These are phyloP conservation scores for Stictonetta naevosa DNA, from an alignment of 2,113 vertebrate species.

Conservation along the genomic window DNA sequence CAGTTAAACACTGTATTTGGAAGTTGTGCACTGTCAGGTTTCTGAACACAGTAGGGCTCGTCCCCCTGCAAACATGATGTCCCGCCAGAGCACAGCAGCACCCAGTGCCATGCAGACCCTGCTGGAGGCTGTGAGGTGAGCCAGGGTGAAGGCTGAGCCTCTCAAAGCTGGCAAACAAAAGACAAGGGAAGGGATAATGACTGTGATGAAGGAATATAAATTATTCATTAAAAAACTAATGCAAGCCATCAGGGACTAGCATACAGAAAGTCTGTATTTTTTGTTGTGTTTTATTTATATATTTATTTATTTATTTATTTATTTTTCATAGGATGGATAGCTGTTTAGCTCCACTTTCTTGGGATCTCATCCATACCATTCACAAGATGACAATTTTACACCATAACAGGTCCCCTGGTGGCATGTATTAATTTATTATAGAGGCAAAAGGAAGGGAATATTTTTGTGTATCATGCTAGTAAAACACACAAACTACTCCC, in stretches of 20 bases:
- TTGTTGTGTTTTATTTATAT: neutral
- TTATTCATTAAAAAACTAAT: slow-evolving; percentile 71
- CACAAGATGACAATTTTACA: slow-evolving; percentile 73
- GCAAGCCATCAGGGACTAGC: slow-evolving; percentile 1
- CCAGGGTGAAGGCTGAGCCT: neutral
- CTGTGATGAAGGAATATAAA: slow-evolving; percentile 62
- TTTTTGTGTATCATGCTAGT: slow-evolving; percentile 68
- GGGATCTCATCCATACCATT: slow-evolving; percentile 63
- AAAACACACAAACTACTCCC: slow-evolving; percentile 76
- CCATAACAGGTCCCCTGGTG: slow-evolving; percentile 73
- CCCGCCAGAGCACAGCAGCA: accelerated
- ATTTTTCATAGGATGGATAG: slow-evolving; percentile 23
- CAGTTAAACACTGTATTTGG: slow-evolving; percentile 21
- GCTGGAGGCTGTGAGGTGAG: accelerated
- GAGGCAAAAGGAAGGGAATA: slow-evolving; percentile 68
- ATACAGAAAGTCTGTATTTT: neutral
- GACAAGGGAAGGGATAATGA: slow-evolving; percentile 52
- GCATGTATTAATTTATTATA: slow-evolving; percentile 78
- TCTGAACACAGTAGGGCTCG: neutral
- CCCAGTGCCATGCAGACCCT: neutral
- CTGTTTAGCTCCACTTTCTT: slow-evolving; percentile 47
- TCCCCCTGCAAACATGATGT: neutral
- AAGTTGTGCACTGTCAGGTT: neutral
- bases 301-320: neutral
- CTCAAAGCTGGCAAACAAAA: slow-evolving; percentile 29